Conservation (phyloP, 2,113 vertebrate species). For the Nannospalax galili region DNA sequence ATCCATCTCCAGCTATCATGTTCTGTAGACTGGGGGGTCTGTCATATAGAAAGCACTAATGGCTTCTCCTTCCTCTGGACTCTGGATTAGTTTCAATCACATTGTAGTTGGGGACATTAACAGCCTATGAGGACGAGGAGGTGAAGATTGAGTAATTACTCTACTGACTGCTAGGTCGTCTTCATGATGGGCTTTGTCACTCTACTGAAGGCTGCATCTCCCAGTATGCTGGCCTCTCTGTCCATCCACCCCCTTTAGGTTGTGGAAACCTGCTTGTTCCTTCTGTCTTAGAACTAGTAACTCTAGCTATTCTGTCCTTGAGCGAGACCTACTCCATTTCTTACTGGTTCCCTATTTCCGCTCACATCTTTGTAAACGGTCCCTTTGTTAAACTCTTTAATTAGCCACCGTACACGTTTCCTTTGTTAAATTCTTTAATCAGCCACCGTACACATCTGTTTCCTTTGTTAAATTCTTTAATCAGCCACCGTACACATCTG, state of each 20-base stretch:
- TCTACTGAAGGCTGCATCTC: neutral
- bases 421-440: constrained; percentile 27
- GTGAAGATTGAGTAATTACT: neutral
- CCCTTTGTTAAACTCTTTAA: constrained; percentile 19
- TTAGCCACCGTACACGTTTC: neutral
- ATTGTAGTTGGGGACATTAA: neutral
- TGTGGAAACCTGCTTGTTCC: neutral
- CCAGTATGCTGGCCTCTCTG: neutral
- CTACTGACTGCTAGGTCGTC: no score
- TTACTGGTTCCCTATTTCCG: neutral
- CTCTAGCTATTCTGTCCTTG: neutral
- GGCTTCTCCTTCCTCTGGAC: neutral
- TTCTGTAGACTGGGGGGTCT: neutral
- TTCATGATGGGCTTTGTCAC: neutral
- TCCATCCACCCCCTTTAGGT: neutral
- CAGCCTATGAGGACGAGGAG: neutral
- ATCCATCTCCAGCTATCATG: neutral
- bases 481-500: constrained; percentile 13
- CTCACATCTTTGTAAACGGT: constrained; percentile 10
- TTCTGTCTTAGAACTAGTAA: neutral
- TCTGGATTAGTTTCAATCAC: neutral
- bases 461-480: constrained; percentile 25
- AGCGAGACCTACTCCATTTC: neutral
- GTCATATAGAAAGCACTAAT: neutral
- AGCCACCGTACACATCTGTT: neutral